Conservation (phyloP, 2,888 invertebrate species). For the Andrena flavipes region DNA sequence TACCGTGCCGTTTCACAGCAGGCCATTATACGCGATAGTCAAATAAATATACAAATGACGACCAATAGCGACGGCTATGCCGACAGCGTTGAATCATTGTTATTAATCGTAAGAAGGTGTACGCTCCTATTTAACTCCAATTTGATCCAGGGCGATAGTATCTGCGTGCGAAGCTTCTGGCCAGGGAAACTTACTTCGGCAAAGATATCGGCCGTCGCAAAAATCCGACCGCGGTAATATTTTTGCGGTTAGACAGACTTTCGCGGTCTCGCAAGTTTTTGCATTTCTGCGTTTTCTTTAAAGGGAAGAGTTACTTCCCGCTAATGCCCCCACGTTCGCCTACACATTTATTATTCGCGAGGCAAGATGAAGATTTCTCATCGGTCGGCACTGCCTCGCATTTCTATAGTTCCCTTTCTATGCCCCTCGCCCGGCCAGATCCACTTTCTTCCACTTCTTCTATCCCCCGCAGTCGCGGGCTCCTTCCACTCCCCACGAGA, state of each 20-base stretch:
- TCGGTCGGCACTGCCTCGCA: slow-evolving; percentile 7
- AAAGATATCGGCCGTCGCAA: slow-evolving; percentile 8
- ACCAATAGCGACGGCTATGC: slow-evolving; percentile 4
- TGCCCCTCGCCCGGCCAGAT: not conserved
- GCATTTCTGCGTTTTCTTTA: slow-evolving; percentile 68
- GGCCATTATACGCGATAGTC: slow-evolving; percentile 1
- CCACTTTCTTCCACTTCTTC: slow-evolving; percentile 12
- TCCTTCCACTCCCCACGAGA: not conserved
- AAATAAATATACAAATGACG: slow-evolving; percentile 7
- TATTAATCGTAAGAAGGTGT: slow-evolving; percentile 10
- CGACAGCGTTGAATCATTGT: not conserved
- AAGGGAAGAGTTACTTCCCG: slow-evolving; percentile 68
- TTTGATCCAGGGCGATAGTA: too few relatives aligned
- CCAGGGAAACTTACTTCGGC: not conserved
- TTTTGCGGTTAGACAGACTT: slow-evolving; percentile 19
- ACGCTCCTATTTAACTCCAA: not conserved
- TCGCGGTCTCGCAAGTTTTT: slow-evolving; percentile 64
- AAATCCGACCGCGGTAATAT: slow-evolving; percentile 16
- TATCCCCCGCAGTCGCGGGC: not conserved
- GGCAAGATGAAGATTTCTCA: slow-evolving; percentile 36
- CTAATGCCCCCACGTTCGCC: slow-evolving; percentile 70
- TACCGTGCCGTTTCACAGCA: not conserved
- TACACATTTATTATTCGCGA: slow-evolving; percentile 75
- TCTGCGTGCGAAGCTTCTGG: too few relatives aligned
- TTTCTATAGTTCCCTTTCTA: slow-evolving; percentile 23